Evolutionary conservation across 2,888 invertebrate genomes (phyloP).

Genomic region (Fissipunctia ypsillon): DNA sequence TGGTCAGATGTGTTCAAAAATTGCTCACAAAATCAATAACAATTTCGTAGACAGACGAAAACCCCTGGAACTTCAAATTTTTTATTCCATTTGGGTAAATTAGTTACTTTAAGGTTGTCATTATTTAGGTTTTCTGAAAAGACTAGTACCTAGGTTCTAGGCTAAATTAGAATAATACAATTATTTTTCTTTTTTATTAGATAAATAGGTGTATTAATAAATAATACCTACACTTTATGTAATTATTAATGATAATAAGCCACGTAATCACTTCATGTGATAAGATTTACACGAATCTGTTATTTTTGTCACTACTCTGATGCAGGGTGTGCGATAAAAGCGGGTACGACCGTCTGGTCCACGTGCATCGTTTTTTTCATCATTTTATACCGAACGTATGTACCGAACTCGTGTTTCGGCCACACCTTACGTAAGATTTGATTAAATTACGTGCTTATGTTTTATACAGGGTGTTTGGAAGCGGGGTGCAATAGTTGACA

Average conservation of each 20-base stretch:
- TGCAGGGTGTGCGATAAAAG: constrained; percentile 19
- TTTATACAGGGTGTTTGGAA: no score
- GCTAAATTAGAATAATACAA: neutral
- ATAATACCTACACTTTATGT: neutral
- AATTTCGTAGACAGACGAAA: neutral
- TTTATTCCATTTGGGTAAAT: neutral
- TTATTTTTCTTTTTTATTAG: neutral
- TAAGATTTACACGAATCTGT: constrained; percentile 18
- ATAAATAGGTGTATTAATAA: neutral
- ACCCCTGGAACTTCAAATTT: neutral
- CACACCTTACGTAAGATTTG: constrained; percentile 24
- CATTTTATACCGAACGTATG: neutral
- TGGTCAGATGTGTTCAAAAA: neutral
- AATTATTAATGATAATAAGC: no score
- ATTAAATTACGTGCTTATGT: constrained; percentile 26
- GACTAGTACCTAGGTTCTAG: neutral
- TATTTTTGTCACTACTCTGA: constrained; percentile 12
- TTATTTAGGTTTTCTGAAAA: neutral
- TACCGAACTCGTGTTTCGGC: constrained; percentile 11
- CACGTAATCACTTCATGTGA: constrained; percentile 1
- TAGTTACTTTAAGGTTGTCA: neutral
- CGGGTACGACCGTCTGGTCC: neutral
- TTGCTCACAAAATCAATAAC: neutral
- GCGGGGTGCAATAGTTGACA: no score
- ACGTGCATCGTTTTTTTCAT: constrained; percentile 34